A percentile compares a stretch with the other conserved stretches of the same genome.
phyloP scores from a whole-genome alignment of 2,888 invertebrate genomes.

The Trachelus iudaicus region DNA sequence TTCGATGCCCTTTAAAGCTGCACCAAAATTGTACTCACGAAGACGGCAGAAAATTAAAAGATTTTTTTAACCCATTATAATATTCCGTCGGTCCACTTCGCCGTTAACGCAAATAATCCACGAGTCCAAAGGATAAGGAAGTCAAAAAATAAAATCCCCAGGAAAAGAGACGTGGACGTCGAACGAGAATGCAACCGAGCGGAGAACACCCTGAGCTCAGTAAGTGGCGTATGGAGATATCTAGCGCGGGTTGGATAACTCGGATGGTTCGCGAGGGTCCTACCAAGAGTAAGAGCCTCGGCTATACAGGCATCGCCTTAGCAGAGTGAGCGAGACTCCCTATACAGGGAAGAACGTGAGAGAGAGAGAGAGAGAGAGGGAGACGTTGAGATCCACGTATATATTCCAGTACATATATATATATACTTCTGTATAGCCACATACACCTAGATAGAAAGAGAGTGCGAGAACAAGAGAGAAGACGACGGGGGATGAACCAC shows the following conservation, averaged over 20 bases:
- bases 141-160: not conserved
- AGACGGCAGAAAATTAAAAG: not conserved
- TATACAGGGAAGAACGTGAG: not conserved
- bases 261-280: conserved; percentile 47
- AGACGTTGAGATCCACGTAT: not conserved
- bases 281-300: conserved; percentile 16
- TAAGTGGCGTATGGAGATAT: conserved; percentile 62
- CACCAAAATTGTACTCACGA: not conserved
- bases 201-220: conserved; percentile 56
- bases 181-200: conserved; percentile 37
- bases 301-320: not conserved
- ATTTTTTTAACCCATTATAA: not conserved
- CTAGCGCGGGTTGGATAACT: conserved; percentile 48
- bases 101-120: not conserved
- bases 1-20: not conserved
- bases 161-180: not conserved
- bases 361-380: conserved; percentile 4
- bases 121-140: not conserved
- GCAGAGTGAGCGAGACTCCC: not conserved
- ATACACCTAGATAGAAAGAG: not conserved
- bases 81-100: not conserved
- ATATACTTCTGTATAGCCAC: not conserved
- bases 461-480: conserved; percentile 7
- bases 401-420: not conserved
- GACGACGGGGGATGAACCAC: not conserved